Evolutionary conservation across 2,888 invertebrate species (phyloP).

Genomic region (Cerceris rybyensis): DNA sequence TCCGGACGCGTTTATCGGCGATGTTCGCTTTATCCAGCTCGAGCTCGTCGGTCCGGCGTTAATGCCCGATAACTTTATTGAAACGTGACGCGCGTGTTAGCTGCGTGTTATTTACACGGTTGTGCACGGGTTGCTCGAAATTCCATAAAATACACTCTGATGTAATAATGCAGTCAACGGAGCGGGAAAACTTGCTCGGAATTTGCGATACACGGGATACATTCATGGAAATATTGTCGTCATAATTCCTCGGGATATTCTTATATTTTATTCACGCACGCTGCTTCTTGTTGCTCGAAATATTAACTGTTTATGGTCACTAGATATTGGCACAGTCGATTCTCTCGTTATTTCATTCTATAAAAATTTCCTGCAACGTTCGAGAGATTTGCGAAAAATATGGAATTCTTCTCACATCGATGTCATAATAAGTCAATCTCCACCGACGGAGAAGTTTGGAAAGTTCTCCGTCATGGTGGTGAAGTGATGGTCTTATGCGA

Average conservation of each 20-base stretch:
- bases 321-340: no score
- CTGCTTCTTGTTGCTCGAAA: no score
- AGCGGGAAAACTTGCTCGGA: constrained; percentile 11
- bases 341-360: constrained; percentile 6
- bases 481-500: constrained; percentile 17
- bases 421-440: constrained; percentile 16
- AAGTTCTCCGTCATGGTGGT: constrained; percentile 17
- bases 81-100: constrained; percentile 19
- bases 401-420: constrained; percentile 1
- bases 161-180: constrained; percentile 12
- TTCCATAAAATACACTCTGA: constrained; percentile 13
- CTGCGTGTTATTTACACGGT: constrained; percentile 4
- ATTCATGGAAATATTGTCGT: no score
- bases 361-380: background rate
- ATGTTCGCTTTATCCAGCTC: constrained; percentile 10
- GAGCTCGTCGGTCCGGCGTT: background rate
- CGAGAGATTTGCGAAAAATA: background rate
- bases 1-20: constrained; percentile 16
- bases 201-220: constrained; percentile 12
- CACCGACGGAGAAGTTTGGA: background rate
- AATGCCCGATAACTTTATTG: constrained; percentile 26
- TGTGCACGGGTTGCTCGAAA: constrained; percentile 7
- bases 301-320: no score
- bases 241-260: no score
- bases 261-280: background rate